Base-by-base conservation (phyloP, 2,888 invertebrate species). In the Trilocha varians region DNA sequence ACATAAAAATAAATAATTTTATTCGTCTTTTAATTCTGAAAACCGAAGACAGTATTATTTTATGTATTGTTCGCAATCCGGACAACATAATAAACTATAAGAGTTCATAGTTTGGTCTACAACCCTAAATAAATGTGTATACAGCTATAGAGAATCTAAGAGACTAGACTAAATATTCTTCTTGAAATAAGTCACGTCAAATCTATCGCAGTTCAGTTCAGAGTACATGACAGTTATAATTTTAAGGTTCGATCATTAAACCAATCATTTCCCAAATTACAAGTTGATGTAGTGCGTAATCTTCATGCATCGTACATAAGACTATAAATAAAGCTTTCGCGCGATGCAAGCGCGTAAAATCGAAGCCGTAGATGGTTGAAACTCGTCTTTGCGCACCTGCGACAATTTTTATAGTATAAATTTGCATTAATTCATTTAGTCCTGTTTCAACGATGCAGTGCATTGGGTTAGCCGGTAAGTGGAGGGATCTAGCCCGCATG, bases 331-430 rank as follows among this genome's bases (percentile, higher is more conserved):
- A 82, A 79, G 78, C 69, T 75, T 78, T 75, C 73, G 61, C 63
- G 68, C 76, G 58, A 63, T 63, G 72, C 72, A 77, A 78, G 72
- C 78, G 74, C 80, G 80, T 78, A 82, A 82, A 83, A 80, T 79
- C 82, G 84, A 75, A 79, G 73, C 75, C 74, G 66, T 68, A 73
- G 72, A 73, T 72, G 73, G 71, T 63, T 78, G 78, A 74, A 84
- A 85, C 84, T 74, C 71, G 85, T 83, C 83, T 64, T 56, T 46
- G 55, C 65, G 80, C 85, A 85, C 85, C 85, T 85, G 85, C 84
- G 83, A 85, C 84, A 84, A 82, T 84, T 85, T 85, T 84, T 84
- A 85, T 82, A 78, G 85, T 83, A 84, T 85, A 84, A 76, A 84
- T 85, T 85, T 82, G 78, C 84, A 84, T 85, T 82, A 83, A 85